phyloP scores from a whole-genome alignment of 2,888 invertebrate species.

The Cremastinae sp. region DNA sequence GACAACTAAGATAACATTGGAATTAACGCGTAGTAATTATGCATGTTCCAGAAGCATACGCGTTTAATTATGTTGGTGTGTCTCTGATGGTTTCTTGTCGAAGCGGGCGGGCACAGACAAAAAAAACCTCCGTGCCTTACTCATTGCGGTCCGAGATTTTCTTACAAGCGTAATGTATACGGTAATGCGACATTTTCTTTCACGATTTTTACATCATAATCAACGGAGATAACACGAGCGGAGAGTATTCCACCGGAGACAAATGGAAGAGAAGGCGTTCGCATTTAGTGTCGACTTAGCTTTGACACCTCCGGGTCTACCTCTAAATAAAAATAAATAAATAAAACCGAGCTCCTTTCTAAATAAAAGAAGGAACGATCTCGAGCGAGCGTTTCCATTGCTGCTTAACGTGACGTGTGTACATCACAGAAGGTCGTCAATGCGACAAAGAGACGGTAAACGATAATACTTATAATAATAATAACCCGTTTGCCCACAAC shows the following conservation, averaged over 20 bases:
- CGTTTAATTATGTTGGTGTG: constrained; percentile 68
- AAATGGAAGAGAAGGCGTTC: constrained; percentile 44
- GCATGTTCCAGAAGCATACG: constrained; percentile 63
- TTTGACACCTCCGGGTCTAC: neutral
- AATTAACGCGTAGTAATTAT: constrained; percentile 15
- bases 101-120: constrained; percentile 34
- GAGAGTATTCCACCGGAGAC: constrained; percentile 8
- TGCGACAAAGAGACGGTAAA: constrained; percentile 68
- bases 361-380: neutral
- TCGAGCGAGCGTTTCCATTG: constrained; percentile 64
- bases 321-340: neutral
- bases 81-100: constrained; percentile 56
- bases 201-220: constrained; percentile 75
- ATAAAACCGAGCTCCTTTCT: too few relatives aligned
- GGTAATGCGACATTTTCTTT: constrained; percentile 66
- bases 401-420: constrained; percentile 76
- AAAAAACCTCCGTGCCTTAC: constrained; percentile 26
- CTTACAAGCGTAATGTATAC: constrained; percentile 9
- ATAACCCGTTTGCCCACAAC: constrained; percentile 53
- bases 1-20: too few relatives aligned
- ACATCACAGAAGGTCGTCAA: constrained; percentile 73
- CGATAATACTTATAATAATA: too few relatives aligned
- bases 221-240: constrained; percentile 72
- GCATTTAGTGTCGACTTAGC: constrained; percentile 38
- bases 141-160: constrained; percentile 25